Conservation (phyloP, 1,140 invertebrate species). For the Tetramorium parvispinum region DNA sequence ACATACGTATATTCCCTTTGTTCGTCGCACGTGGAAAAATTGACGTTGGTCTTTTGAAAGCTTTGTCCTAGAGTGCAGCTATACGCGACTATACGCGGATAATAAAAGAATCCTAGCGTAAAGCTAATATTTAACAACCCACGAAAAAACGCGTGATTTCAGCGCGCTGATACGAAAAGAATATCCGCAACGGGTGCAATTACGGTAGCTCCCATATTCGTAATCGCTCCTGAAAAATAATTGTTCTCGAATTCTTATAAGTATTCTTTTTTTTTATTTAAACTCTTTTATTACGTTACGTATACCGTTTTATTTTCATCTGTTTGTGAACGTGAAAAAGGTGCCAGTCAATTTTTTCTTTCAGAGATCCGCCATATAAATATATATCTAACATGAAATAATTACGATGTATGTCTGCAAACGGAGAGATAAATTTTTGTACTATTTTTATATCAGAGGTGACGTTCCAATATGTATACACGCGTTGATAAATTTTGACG, state of each 20-base stretch:
- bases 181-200: conserved; percentile 12
- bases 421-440: neutral
- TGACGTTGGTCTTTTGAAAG: neutral
- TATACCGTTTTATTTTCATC: neutral
- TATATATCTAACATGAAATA: neutral
- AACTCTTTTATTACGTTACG: no score
- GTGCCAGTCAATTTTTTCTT: neutral
- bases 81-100: no score
- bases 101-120: neutral
- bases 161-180: conserved; percentile 4
- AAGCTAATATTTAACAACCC: conserved; percentile 33
- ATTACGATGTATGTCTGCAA: conserved; percentile 5
- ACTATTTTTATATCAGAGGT: conserved; percentile 9
- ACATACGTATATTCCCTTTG: neutral
- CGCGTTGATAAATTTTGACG: neutral
- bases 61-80: neutral
- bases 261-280: neutral
- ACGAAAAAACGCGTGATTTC: neutral
- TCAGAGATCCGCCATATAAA: neutral
- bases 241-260: neutral
- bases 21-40: neutral
- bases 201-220: neutral
- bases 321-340: neutral
- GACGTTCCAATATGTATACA: neutral
- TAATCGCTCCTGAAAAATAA: conserved; percentile 22